Conservation (phyloP, 2,113 vertebrate species). For the Mixornis gularis region DNA sequence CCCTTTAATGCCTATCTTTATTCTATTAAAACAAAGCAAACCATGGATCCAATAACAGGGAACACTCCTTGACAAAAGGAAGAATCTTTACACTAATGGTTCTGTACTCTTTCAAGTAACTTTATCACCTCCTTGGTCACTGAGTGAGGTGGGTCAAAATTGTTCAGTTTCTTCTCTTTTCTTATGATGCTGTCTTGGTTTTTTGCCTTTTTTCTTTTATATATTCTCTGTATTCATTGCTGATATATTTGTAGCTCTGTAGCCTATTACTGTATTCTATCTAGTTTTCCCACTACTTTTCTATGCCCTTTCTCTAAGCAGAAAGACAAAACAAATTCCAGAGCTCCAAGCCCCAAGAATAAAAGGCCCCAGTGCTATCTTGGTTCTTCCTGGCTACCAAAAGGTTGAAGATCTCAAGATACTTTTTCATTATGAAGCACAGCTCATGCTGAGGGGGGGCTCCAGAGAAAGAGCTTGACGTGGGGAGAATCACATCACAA, state of each 20-base stretch:
- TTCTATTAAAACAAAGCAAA: neutral
- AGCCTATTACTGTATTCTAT: neutral
- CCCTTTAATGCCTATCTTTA: neutral
- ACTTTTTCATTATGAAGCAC: neutral
- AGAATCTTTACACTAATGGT: neutral
- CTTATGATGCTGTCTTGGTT: rapidly evolving
- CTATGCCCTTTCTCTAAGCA: neutral
- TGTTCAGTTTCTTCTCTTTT: neutral
- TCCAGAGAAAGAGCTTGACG: neutral
- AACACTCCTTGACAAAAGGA: neutral
- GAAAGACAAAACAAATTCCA: neutral
- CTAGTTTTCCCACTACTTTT: neutral
- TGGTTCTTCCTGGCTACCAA: neutral
- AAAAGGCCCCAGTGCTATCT: too few species aligned
- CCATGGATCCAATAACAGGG: neutral
- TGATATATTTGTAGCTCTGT: neutral
- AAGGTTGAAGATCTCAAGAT: too few species aligned
- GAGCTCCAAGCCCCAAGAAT: neutral
- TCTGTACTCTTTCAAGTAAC: neutral
- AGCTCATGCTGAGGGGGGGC: neutral
- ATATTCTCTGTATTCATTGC: neutral
- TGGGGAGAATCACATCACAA: neutral
- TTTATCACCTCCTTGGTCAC: neutral
- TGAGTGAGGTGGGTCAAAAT: neutral
- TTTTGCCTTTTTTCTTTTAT: neutral